Conservation (phyloP, 2,113 vertebrate species). For the Poicephalus meyeri region DNA sequence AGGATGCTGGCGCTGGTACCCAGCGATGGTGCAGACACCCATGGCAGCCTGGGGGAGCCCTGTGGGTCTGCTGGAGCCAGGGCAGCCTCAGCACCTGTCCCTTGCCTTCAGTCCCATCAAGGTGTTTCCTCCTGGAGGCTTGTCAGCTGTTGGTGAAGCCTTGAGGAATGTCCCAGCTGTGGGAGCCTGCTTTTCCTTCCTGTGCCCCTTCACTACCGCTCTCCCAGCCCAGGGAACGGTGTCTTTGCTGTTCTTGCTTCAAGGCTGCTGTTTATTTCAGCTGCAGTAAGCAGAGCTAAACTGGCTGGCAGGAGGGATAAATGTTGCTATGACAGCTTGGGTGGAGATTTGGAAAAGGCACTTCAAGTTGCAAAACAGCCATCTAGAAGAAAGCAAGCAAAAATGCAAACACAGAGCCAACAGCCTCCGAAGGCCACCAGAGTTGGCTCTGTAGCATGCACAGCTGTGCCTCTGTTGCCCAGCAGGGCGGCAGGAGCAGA, state of each 20-base stretch:
- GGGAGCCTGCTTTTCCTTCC: not conserved
- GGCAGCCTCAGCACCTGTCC: rapidly evolving
- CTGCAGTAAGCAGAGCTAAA: not conserved
- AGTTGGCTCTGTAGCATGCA: not conserved
- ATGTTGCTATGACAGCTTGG: conserved; percentile 3
- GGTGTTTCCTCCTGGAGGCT: not conserved
- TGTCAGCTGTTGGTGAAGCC: not conserved
- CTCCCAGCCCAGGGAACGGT: not conserved
- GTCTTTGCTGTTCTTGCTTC: not conserved
- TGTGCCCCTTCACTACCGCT: rapidly evolving
- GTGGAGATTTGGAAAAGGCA: not conserved
- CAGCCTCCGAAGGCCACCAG: not conserved
- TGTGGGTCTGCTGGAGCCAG: not conserved
- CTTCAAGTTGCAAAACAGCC: not conserved
- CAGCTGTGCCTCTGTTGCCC: not conserved
- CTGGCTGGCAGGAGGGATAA: not conserved
- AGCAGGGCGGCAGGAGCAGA: not conserved
- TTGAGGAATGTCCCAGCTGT: not conserved
- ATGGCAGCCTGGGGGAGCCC: not conserved
- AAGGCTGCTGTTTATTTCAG: not conserved
- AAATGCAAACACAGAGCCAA: not conserved
- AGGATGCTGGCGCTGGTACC: rapidly evolving
- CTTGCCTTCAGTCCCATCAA: not conserved
- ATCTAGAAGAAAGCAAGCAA: not conserved
- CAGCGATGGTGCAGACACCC: rapidly evolving